Evolutionary conservation across 2,113 vertebrate genomes (phyloP), one percentile per base, ranked within the genome.

Genomic region (Tamias sibiricus): DNA sequence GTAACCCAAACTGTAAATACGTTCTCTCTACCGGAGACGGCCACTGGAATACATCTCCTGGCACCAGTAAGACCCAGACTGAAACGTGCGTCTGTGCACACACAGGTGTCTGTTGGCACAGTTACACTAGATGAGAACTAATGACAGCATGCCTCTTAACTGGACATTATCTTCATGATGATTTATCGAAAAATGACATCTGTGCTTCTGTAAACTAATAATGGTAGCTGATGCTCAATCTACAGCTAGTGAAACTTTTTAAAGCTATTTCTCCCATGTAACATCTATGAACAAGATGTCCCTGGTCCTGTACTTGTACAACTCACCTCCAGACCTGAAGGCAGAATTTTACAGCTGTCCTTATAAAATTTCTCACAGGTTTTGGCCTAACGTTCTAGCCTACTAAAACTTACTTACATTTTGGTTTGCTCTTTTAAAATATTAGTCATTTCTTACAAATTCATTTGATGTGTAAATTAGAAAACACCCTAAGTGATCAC

Each of bases 371-470:
- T 47, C 26, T 68, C 42, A 17, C 66, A 91, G 19, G 16, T 88
- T 87, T 75, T 84, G 59, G 26, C 26, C n/a, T 80, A 62, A n/a
- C 17, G 75, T 68, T 85, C 30, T 37, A 90, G 69, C 26, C 75
- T 83, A 69, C 62, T 62, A 30, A 86, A 13, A 52, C 64, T 72
- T 85, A 81, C 37, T 68, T 89, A 64, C 71, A 86, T n/a, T n/a
- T 74, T 79, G 9, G 80, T 80, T 80, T 93, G 91, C 28, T 66
- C 9, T 90, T 93, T 81, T 49, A 66, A 95, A 85, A 57, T 26
- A 69, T 68, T 64, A 76, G 76, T 80, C 68, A 57, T 57, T 95
- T 28, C 57, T 82, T 68, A 72, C 11, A 69, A 35, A 59, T 69
- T 81, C 86, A 87, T 62, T 49, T 75, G 68, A 75, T 4, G 10